A percentile compares a stretch with the other conserved stretches of the same genome.
phyloP scores from a whole-genome alignment of 2,113 vertebrate species.

The Taurulus bubalis region DNA sequence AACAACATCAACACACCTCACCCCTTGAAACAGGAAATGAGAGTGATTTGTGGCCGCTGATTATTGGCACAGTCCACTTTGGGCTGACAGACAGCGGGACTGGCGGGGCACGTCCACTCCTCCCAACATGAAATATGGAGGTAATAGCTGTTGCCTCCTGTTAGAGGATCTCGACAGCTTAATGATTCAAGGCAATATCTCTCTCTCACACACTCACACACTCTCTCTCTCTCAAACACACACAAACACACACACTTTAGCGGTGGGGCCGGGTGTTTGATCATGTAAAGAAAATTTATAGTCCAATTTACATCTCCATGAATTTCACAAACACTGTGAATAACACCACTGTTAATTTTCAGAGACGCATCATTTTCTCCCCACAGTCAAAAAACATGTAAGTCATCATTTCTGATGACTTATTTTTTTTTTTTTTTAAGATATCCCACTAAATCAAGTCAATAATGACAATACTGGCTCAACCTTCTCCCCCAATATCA shows the following conservation, averaged over 20 bases:
- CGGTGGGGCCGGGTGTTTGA: too few relatives aligned
- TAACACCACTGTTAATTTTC: neutral
- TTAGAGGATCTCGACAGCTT: conserved; percentile 55
- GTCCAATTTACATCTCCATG: neutral
- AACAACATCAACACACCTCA: conserved; percentile 16
- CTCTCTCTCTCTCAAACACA: neutral
- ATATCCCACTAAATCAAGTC: neutral
- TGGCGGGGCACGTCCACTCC: conserved; percentile 25
- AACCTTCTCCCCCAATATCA: neutral
- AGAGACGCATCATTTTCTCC: neutral
- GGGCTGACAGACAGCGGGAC: conserved; percentile 37
- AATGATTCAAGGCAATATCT: conserved; percentile 59
- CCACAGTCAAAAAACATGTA: neutral
- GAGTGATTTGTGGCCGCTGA: conserved; percentile 55
- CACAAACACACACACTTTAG: conserved; percentile 13
- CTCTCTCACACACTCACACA: neutral
- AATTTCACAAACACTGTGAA: neutral
- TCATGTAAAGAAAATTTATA: neutral
- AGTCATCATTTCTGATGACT: neutral
- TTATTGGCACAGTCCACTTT: conserved; percentile 49
- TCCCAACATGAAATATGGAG: conserved; percentile 67
- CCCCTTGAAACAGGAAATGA: conserved; percentile 44
- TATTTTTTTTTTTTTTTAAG: too few relatives aligned
- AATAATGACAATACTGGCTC: neutral
- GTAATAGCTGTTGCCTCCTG: conserved; percentile 70